phyloP scores from a whole-genome alignment of 2,797 vertebrate species.

The Argya squamiceps region DNA sequence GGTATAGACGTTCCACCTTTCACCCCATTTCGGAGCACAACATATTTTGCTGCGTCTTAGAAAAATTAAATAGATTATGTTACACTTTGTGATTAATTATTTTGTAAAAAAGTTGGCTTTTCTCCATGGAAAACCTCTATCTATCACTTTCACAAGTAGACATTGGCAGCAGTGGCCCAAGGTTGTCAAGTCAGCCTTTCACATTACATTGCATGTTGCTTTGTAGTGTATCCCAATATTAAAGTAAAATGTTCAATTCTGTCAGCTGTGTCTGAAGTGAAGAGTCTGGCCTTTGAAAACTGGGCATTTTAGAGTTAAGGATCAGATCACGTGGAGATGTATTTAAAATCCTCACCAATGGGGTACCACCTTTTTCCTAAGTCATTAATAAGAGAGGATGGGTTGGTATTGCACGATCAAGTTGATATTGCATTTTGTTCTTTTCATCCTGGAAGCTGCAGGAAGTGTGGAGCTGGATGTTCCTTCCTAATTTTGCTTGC shows the following conservation, averaged over 20 bases:
- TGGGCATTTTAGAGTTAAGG: neutral
- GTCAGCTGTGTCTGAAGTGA: neutral
- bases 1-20: fast-evolving
- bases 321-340: neutral
- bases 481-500: neutral
- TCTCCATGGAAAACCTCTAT: neutral
- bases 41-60: neutral
- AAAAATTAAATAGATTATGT: neutral
- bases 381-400: neutral
- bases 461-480: neutral
- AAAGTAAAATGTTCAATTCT: neutral
- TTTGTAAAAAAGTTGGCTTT: neutral
- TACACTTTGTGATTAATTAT: neutral
- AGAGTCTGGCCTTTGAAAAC: neutral
- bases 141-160: neutral
- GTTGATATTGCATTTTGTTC: neutral
- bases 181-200: neutral
- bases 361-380: neutral
- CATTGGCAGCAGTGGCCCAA: neutral
- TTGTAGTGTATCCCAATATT: neutral
- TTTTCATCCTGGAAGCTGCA: neutral
- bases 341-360: neutral
- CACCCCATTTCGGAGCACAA: neutral
- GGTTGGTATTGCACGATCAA: neutral
- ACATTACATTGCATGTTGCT: neutral